A percentile compares a stretch with the other conserved stretches of the same genome.
phyloP scores from a whole-genome alignment of 2,797 vertebrate genomes.

The Cryptoprocta ferox region DNA sequence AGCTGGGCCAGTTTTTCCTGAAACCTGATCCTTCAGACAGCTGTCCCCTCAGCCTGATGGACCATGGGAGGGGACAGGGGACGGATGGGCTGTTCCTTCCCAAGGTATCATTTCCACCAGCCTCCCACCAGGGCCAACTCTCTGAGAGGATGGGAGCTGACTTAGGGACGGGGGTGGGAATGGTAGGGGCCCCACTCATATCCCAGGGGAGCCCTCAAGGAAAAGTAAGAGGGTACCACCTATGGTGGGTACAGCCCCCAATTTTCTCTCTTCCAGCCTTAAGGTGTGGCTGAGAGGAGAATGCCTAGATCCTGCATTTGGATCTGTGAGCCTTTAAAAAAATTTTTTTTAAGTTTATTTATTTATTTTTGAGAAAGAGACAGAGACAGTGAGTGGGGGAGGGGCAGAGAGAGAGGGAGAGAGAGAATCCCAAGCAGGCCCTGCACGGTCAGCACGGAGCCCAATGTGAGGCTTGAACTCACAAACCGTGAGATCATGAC shows the following conservation, averaged over 20 bases:
- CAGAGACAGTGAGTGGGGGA: too few species aligned
- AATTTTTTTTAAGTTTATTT: too few species aligned
- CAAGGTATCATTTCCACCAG: background rate
- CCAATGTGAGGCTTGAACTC: too few species aligned
- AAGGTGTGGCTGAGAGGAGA: background rate
- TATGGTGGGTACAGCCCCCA: background rate
- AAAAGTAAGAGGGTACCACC: background rate
- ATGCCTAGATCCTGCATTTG: too few species aligned
- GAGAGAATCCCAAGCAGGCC: too few species aligned
- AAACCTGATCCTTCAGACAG: conserved; percentile 65
- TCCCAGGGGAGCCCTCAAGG: background rate
- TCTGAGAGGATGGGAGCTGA: background rate
- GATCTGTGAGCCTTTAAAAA: background rate
- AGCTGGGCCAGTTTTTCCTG: conserved; percentile 39
- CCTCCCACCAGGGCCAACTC: background rate
- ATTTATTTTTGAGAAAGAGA: too few species aligned
- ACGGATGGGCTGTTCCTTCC: background rate
- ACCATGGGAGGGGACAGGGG: background rate
- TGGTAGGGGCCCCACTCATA: background rate
- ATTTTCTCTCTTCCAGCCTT: background rate
- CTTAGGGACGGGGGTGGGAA: background rate
- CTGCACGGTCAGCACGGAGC: too few species aligned
- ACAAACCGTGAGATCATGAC: too few species aligned
- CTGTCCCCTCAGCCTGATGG: conserved; percentile 16
- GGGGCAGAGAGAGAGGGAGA: too few species aligned